Evolutionary conservation across 2,888 invertebrate genomes (phyloP), one percentile per base, ranked within the genome.

Genomic region (Hemaris fuciformis): DNA sequence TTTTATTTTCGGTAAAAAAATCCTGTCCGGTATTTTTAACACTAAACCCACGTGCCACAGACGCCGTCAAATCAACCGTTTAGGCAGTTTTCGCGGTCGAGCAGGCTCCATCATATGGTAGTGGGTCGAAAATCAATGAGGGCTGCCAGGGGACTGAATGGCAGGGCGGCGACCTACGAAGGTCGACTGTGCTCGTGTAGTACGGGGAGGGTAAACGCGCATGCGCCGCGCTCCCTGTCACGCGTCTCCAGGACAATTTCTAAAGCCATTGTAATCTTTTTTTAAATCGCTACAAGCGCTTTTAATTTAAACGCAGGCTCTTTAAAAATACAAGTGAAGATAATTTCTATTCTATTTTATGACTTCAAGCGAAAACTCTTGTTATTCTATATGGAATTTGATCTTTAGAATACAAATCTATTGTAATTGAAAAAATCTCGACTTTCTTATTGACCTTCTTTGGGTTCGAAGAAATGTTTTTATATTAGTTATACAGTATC

Each of bases 71-170:
- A 77, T 84, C 75, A 85, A 78, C 74, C 77, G 77, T 72, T 72
- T 67, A 74, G 70, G 61, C 75, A 77, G 70, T 76, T 79, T 82
- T 80, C 79, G 76, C 84, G 80, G 79, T 82, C 74, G 81, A 83
- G 77, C 81, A 76, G 72, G 73, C 68, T 66, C 69, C 64, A 65
- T 75, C 82, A 85, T 81, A 74, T 86, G 85, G 81, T 74, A 70
- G 74, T 74, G 75, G 70, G 83, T 81, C 79, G 82, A 89, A 91
- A 91, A 91, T 90, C 89, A 90, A 91, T 90, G 89, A 84, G 79
- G 72, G 72, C 76, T 75, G 73, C 70, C 72, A 72, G 75, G 73
- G 76, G 72, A 77, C 80, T 90, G 85, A 90, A 90, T 89, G 90
- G 84, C 81, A 81, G 86, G 83, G 83, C 84, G 82, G 79, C 85